Conservation (phyloP, 2,797 vertebrate genomes). For the Hydrolagus colliei region DNA sequence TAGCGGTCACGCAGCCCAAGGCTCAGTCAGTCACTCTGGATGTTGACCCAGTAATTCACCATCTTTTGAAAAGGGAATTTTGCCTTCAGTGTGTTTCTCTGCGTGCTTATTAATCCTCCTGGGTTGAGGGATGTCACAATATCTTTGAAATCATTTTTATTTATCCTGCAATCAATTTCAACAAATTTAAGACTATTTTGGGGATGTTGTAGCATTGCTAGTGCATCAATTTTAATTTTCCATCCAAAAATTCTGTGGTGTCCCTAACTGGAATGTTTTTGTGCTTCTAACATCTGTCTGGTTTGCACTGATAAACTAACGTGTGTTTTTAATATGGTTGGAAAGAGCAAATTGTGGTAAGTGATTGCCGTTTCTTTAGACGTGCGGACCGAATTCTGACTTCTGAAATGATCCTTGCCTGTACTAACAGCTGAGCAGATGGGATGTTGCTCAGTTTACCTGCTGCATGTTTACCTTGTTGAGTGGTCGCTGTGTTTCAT, state of each 20-base stretch:
- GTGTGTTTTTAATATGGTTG: not conserved
- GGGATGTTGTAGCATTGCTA: not conserved
- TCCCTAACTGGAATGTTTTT: not conserved
- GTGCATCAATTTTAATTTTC: not conserved
- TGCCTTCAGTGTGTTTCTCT: not conserved
- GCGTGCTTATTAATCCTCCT: not conserved
- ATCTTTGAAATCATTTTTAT: not conserved
- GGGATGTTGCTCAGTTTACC: not conserved
- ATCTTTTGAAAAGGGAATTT: not conserved
- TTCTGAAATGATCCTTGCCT: not conserved
- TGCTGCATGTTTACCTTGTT: too few relatives aligned
- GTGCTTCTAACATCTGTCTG: not conserved
- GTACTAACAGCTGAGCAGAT: not conserved
- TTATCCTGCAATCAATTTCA: not conserved
- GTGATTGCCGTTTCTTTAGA: not conserved
- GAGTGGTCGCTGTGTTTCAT: not conserved
- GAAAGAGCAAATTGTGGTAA: not conserved
- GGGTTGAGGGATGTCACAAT: too few relatives aligned
- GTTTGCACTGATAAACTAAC: not conserved
- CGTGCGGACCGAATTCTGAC: not conserved
- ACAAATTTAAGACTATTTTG: not conserved
- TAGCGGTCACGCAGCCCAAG: conserved; percentile 39
- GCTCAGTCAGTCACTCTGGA: conserved; percentile 43
- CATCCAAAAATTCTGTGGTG: not conserved
- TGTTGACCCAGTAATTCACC: conserved; percentile 46